phyloP scores from a whole-genome alignment of 2,888 invertebrate species.

The Cryptophagus acutangulus region DNA sequence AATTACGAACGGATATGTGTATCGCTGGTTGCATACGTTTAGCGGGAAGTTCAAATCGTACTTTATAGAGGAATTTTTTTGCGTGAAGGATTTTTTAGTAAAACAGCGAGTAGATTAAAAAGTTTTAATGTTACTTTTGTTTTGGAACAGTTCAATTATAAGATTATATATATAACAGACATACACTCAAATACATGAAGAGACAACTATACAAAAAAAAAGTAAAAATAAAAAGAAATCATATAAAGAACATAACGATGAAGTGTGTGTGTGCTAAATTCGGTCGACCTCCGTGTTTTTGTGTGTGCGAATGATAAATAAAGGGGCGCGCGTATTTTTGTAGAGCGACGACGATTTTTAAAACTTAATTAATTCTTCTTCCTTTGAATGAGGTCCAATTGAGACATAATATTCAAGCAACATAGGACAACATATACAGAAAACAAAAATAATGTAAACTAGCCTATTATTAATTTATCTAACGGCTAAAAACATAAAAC shows the following conservation, averaged over 20 bases:
- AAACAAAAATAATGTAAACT: slow-evolving; percentile 33
- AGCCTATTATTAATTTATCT: slow-evolving; percentile 41
- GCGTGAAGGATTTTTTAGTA: no score
- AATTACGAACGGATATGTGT: no score
- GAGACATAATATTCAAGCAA: slow-evolving; percentile 5
- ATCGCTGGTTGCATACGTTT: no score
- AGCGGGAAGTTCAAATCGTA: no score
- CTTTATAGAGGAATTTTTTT: no score
- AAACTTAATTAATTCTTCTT: background rate
- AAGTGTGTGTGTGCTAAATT: slow-evolving; percentile 9
- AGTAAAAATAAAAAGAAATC: slow-evolving; percentile 2
- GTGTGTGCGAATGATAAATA: background rate
- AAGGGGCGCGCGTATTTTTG: no score
- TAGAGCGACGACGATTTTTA: no score
- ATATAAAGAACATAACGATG: slow-evolving; percentile 21
- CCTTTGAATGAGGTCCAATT: background rate
- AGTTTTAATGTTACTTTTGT: slow-evolving; percentile 31
- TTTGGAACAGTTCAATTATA: slow-evolving; percentile 38
- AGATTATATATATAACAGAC: slow-evolving; percentile 38
- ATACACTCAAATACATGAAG: slow-evolving; percentile 39
- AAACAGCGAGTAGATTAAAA: slow-evolving; percentile 27
- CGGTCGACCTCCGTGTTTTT: background rate
- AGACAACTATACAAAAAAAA: slow-evolving; percentile 36
- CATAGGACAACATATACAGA: slow-evolving; percentile 36
- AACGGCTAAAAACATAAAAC: slow-evolving; percentile 48